These are phyloP conservation scores for Diachrysia chrysitis DNA, from an alignment of 2,888 invertebrate genomes.

Conservation along the genomic window DNA sequence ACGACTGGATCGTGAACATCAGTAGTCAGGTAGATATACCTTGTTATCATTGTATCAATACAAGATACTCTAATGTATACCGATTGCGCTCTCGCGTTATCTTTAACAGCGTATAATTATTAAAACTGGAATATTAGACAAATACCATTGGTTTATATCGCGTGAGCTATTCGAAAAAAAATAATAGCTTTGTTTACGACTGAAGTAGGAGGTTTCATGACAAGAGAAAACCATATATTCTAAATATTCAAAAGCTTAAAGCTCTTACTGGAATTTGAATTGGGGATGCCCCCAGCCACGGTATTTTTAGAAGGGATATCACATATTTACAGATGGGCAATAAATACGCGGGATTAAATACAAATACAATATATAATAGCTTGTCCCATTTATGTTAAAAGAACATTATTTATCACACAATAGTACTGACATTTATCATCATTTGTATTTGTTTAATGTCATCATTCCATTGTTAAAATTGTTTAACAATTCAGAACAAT, in stretches of 20 bases:
- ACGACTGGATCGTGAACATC: conserved; percentile 68
- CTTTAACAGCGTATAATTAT: conserved; percentile 64
- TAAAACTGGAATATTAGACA: conserved; percentile 60
- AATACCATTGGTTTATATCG: conserved; percentile 34
- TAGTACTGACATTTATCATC: not conserved
- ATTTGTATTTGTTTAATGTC: conserved; percentile 1
- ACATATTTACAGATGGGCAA: not conserved
- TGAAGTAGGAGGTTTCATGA: not conserved
- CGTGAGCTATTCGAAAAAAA: not conserved
- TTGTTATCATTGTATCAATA: conserved; percentile 85
- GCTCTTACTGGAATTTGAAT: too few species aligned
- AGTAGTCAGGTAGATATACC: conserved; percentile 72
- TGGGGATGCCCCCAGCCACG: not conserved
- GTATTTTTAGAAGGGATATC: not conserved
- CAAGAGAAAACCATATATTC: too few species aligned
- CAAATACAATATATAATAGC: not conserved
- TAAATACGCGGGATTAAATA: not conserved
- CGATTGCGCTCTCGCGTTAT: conserved; percentile 75
- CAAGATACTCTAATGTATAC: conserved; percentile 80
- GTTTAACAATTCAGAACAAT: not conserved
- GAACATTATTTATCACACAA: not conserved
- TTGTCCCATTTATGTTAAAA: not conserved
- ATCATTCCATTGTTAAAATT: not conserved
- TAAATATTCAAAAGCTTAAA: too few species aligned
- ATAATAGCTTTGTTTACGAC: not conserved